Evolutionary conservation across 2,888 invertebrate species (phyloP), one percentile per base, ranked within the genome.

Genomic region (Dolichopus griseipennis): DNA sequence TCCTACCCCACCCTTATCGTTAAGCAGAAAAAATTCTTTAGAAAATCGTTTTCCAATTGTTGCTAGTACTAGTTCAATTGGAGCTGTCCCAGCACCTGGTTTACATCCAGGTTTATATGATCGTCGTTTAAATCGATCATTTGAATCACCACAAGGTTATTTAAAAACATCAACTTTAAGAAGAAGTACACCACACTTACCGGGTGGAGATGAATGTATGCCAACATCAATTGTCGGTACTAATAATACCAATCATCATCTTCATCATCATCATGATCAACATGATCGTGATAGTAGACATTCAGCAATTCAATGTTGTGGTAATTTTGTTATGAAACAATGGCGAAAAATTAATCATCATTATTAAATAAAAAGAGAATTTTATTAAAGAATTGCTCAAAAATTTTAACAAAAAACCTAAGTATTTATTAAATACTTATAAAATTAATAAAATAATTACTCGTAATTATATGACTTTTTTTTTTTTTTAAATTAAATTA

Each of bases 261-360:
- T 37, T 65, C 5, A 61, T 52, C 33, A 70, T 34, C 68, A 69
- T 22, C 67, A 69, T 37, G 4, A 34, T 61, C 12, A 71, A 71
- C 34, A 61, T 65, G 12, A 61, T 52, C 33, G 65, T 27, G 73
- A 62, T 70, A 78, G 73, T 72, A 74, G 81, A 69, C 79, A 81
- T 72, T 80, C 81, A 71, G 80, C 80, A 69, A 81, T 79, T 71
- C 90, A 90, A 90, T 91, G 91, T 81, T 90, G 91, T 81, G 90
- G 90, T 78, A 87, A 88, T 74, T 89, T 90, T 82, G 90, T 90
- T 72, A 83, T 86, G 79, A 88, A 88, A 81, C 90, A 90, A 75
- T 86, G 90, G 83, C 87, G 87, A 75, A 89, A 89, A 82, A 88
- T 90, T 68, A 89, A 90, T 78, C 88, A 88, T 82, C 89, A 89